Evolutionary conservation across 1,140 invertebrate species (phyloP), one percentile per base, ranked within the genome.

Genomic region (Holotrichia oblita): DNA sequence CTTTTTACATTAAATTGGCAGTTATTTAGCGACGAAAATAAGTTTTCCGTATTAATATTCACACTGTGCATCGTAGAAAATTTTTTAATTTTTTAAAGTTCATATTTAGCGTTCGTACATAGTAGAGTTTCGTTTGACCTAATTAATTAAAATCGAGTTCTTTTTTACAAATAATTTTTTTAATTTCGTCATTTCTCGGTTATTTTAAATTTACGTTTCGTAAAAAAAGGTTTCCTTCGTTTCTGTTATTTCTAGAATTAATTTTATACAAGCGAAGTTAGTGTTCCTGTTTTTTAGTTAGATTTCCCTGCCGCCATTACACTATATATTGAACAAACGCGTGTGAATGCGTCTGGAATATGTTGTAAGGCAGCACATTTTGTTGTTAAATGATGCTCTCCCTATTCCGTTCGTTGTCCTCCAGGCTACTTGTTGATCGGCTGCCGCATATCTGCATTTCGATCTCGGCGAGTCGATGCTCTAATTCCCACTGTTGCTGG

Each of bases 381-480:
- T 90, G 89, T 89, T 90, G 93, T 95, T 95, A 96, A 93, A 96
- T 96, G 88, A 96, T 95, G 89, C 94, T 95, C 87, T 96, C 95
- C 76, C 94, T 90, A 87, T 97, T 96, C 73, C 94, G 88, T 87
- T 96, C 95, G 77, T 90, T 90, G 22, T 89, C 90, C 83, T 90
- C 91, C 83, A 93, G 87, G 81, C 92, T 94, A 79, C 93, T 94
- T 6, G 91, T 90, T 12, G 93, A 94, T 75, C 93, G 93, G 0
- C 92, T 94, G 6, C 96, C 94, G 85, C 96, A 96, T 79, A 99
- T 97, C 87, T 99, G 97, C 95, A 99, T 96, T 88, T 99, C 97
- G 77, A 99, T 98, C 87, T 98, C 98, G 64, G 97, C 95, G 80
- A 99, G 88, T 81, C 97, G 92, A 86, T 97, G 94, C 85, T 99